Conservation (phyloP, 2,113 vertebrate genomes). For the Gila orcuttii region DNA sequence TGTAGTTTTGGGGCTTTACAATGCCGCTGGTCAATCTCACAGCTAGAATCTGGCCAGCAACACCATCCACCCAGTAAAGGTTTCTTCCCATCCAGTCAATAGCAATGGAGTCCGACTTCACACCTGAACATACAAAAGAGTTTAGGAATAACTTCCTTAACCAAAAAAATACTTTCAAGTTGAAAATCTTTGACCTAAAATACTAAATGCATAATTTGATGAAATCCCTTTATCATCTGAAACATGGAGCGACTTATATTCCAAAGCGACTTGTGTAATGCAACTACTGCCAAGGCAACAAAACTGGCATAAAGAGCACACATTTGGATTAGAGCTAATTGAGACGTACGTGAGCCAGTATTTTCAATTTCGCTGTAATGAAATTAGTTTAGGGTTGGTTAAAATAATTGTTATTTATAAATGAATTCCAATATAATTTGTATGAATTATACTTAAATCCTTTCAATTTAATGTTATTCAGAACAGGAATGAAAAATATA, state of each 20-base stretch:
- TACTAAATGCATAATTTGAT: background rate
- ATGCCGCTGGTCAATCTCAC: conserved; percentile 71
- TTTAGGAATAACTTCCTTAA: no score
- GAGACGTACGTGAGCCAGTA: no score
- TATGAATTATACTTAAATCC: background rate
- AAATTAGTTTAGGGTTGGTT: no score
- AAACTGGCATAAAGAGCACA: no score
- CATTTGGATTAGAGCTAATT: no score
- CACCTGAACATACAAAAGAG: conserved; percentile 70
- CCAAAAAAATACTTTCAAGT: background rate
- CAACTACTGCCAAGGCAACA: background rate
- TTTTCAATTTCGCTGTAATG: no score
- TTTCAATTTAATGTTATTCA: no score
- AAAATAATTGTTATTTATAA: background rate
- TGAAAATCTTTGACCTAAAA: background rate
- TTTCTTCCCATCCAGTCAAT: conserved; percentile 91
- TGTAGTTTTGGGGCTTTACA: conserved; percentile 75
- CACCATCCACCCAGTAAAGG: conserved; percentile 89
- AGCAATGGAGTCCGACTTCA: conserved; percentile 84
- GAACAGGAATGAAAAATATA: no score
- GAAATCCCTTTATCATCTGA: no score
- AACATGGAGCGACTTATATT: background rate
- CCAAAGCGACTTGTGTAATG: background rate
- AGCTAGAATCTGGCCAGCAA: conserved; percentile 83
- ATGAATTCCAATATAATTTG: background rate